A percentile compares a stretch with the other conserved stretches of the same genome.
These are phyloP conservation scores for Bilobella aurantiaca DNA, from an alignment of 1,140 invertebrate genomes.

Conservation along the genomic window DNA sequence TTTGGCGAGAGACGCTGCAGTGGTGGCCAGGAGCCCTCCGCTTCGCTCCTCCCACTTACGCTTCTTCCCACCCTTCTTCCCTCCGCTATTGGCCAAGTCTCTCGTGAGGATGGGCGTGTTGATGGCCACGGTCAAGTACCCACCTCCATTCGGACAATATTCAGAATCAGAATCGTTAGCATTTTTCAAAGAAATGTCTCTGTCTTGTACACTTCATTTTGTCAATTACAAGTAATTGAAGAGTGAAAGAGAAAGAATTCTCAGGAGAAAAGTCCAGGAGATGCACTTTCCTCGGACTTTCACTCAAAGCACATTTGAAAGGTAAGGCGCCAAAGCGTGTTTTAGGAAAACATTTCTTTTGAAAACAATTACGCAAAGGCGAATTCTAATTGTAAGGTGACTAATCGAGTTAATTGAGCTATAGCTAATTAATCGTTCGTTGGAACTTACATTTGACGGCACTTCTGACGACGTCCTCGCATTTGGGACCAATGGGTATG, in stretches of 20 bases:
- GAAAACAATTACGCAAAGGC: not conserved
- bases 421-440: not conserved
- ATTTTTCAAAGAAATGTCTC: not conserved
- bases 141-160: conserved; percentile 16
- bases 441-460: conserved; percentile 26
- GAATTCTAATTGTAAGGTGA: too few species aligned
- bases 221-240: too few species aligned
- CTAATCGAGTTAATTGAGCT: not conserved
- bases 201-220: too few species aligned
- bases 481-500: conserved; percentile 24
- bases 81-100: conserved; percentile 7
- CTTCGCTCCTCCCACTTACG: conserved; percentile 26
- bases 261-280: too few species aligned
- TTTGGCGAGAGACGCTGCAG: conserved; percentile 4
- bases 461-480: conserved; percentile 12
- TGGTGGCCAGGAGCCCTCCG: conserved; percentile 20
- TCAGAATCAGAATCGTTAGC: not conserved
- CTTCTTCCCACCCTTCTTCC: conserved; percentile 24
- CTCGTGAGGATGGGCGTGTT: conserved; percentile 26
- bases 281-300: too few species aligned
- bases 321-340: not conserved
- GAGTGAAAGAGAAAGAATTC: too few species aligned
- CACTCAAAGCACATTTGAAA: not conserved
- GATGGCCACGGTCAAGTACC: conserved; percentile 23
- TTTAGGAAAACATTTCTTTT: not conserved